Percentiles rank a stretch among this genome's conserved stretches.
Conservation (phyloP, 2,797 vertebrate genomes). For the Sarcophilus harrisii region DNA sequence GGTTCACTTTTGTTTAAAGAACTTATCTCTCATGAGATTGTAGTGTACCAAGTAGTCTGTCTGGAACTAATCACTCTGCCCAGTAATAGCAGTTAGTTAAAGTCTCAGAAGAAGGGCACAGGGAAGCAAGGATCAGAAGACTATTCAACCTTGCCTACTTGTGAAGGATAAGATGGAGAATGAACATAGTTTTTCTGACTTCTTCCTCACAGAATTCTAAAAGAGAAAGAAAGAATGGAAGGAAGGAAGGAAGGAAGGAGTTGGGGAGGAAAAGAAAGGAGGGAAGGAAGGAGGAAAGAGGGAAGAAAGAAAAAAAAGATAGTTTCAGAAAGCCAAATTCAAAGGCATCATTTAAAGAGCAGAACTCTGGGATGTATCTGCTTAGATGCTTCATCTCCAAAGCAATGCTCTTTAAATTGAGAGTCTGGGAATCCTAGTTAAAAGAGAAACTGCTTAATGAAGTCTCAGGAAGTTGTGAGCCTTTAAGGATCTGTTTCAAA, state of each 20-base stretch:
- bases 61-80: not conserved
- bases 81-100: not conserved
- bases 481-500: slow-evolving; percentile 46
- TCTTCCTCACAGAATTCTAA: not conserved
- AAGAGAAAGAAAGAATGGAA: not conserved
- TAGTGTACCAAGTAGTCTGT: too few species aligned
- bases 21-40: not conserved
- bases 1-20: not conserved
- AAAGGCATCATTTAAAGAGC: not conserved
- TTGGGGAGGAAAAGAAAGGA: too few species aligned
- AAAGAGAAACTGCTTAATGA: not conserved
- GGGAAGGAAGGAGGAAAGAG: too few species aligned
- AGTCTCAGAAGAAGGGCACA: not conserved
- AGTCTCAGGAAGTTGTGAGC: slow-evolving; percentile 39
- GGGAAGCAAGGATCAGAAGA: not conserved
- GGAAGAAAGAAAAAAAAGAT: too few species aligned
- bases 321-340: not conserved
- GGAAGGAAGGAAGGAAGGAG: too few species aligned
- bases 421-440: not conserved
- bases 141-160: not conserved
- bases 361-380: not conserved
- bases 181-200: not conserved
- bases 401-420: slow-evolving; percentile 33
- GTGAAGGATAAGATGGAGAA: not conserved
- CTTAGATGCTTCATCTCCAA: slow-evolving; percentile 24